Evolutionary conservation across 1,140 invertebrate genomes (phyloP).

Genomic region (Drosophila tani): DNA sequence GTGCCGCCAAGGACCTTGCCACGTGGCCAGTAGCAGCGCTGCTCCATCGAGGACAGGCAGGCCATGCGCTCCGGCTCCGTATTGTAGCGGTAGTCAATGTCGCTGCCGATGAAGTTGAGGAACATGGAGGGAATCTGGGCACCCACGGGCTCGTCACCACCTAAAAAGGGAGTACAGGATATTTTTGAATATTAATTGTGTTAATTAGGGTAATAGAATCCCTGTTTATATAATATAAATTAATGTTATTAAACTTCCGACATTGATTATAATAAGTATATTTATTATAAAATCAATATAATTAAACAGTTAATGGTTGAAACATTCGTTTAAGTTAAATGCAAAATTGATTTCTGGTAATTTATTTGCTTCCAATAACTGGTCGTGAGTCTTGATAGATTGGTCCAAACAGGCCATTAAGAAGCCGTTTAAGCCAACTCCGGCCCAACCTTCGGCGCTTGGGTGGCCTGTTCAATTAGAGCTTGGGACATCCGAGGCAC

Average conservation of each 20-base stretch:
- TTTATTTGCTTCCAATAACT: slow-evolving; percentile 19
- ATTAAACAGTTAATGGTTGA: background rate
- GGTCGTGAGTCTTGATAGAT: slow-evolving; percentile 41
- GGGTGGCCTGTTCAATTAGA: slow-evolving; percentile 39
- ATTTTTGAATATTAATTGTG: background rate
- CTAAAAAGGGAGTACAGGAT: slow-evolving; percentile 64
- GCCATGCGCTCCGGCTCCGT: slow-evolving; percentile 94
- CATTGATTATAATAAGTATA: no score
- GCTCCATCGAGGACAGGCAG: slow-evolving; percentile 90
- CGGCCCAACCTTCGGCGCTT: slow-evolving; percentile 28
- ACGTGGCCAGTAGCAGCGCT: slow-evolving; percentile 92
- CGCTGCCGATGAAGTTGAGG: slow-evolving; percentile 92
- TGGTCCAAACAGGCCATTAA: slow-evolving; percentile 25
- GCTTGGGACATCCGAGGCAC: slow-evolving; percentile 41
- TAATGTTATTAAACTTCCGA: no score
- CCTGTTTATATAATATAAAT: no score
- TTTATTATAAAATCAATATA: background rate
- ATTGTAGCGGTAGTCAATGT: slow-evolving; percentile 94
- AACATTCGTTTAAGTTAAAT: background rate
- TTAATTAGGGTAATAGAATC: background rate
- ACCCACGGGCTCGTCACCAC: slow-evolving; percentile 92
- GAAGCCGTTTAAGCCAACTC: slow-evolving; percentile 20
- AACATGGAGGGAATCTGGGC: slow-evolving; percentile 94
- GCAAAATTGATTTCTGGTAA: slow-evolving; percentile 12
- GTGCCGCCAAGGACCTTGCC: slow-evolving; percentile 96